A percentile compares a stretch with the other conserved stretches of the same genome.
Conservation (phyloP, 2,797 vertebrate genomes). For the Sebastes matsubarae region DNA sequence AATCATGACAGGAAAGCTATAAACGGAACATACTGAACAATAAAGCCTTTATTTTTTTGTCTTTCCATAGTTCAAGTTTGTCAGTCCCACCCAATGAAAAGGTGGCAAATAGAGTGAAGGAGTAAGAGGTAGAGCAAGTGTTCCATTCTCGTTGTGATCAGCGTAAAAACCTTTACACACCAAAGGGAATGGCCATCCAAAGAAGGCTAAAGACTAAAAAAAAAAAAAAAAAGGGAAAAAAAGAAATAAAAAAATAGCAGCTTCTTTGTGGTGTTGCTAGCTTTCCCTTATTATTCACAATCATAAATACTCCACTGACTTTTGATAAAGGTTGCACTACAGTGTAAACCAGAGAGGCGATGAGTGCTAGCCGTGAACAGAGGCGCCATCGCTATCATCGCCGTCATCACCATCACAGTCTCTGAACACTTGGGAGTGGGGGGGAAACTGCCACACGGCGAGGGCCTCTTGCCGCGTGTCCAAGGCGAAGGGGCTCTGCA, state of each 20-base stretch:
- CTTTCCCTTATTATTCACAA: conserved; percentile 80
- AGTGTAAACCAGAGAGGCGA: conserved; percentile 69
- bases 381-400: conserved; percentile 6
- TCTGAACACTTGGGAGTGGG: conserved; percentile 68
- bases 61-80: conserved; percentile 83
- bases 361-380: conserved; percentile 29
- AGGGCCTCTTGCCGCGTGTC: conserved; percentile 35
- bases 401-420: conserved; percentile 49
- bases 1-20: conserved; percentile 13
- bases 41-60: conserved; percentile 83
- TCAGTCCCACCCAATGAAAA: conserved; percentile 75
- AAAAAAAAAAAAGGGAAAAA: background rate
- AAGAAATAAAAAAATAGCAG: conserved; percentile 60
- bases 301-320: conserved; percentile 74
- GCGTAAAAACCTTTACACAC: conserved; percentile 70
- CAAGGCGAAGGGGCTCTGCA: conserved; percentile 63
- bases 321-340: conserved; percentile 73
- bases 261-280: conserved; percentile 77
- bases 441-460: conserved; percentile 49
- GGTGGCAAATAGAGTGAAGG: conserved; percentile 78
- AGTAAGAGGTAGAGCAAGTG: conserved; percentile 84
- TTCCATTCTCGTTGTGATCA: conserved; percentile 79
- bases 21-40: conserved; percentile 66
- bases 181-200: conserved; percentile 70
- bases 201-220: conserved; percentile 52